Conservation (phyloP, 2,113 vertebrate species). For the Aspidoscelis tigris region DNA sequence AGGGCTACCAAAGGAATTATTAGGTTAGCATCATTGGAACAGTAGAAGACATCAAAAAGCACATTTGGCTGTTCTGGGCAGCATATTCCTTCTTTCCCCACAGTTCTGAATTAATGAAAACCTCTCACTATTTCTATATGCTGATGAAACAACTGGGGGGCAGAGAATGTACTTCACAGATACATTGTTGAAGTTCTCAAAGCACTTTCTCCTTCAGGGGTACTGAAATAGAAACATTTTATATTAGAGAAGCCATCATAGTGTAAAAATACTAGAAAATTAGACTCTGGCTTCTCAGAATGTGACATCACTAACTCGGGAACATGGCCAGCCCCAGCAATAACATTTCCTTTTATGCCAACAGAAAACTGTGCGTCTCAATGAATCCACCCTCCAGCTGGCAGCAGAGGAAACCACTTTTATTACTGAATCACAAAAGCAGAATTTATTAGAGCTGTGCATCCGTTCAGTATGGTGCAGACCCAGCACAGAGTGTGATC, state of each 20-base stretch:
- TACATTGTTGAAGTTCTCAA: slow-evolving; percentile 11
- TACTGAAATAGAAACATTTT: neutral
- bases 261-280: slow-evolving; percentile 53
- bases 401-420: slow-evolving; percentile 33
- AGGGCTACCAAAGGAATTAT: neutral
- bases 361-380: slow-evolving; percentile 58
- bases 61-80: no score
- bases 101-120: neutral
- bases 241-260: slow-evolving; percentile 20
- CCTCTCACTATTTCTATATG: neutral
- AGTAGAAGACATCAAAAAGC: no score
- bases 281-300: slow-evolving; percentile 65
- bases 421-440: slow-evolving; percentile 37
- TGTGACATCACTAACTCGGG: slow-evolving; percentile 52
- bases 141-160: neutral
- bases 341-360: slow-evolving; percentile 43
- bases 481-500: neutral
- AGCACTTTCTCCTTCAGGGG: slow-evolving; percentile 11
- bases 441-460: neutral
- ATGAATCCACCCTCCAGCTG: slow-evolving; percentile 16
- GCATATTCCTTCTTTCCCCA: neutral
- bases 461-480: slow-evolving; percentile 10
- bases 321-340: slow-evolving; percentile 26
- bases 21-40: no score
- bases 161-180: fast-evolving